phyloP scores from a whole-genome alignment of 1,140 invertebrate genomes.

The Drosophila chauvacae region DNA sequence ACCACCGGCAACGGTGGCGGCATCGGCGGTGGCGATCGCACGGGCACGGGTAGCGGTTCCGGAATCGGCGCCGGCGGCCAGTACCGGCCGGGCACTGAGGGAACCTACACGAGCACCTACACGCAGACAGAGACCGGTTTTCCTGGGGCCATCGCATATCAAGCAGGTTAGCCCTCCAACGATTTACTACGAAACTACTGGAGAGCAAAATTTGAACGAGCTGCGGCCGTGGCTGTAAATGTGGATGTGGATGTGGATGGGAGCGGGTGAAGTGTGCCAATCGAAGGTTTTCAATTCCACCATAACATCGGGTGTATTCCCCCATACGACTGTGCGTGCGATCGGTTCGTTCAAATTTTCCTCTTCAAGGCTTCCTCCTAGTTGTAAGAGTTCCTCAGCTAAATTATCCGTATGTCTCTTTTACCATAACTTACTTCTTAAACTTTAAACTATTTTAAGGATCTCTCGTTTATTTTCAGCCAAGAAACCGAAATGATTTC shows the following conservation, averaged over 20 bases:
- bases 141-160: conserved; percentile 78
- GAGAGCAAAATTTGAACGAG: conserved; percentile 72
- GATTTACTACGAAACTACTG: conserved; percentile 35
- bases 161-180: conserved; percentile 74
- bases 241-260: conserved; percentile 2
- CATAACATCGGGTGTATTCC: not conserved
- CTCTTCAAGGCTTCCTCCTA: conserved; percentile 28
- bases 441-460: conserved; percentile 43
- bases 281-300: conserved; percentile 4
- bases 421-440: conserved; percentile 26
- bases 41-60: conserved; percentile 34
- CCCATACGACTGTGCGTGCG: conserved; percentile 3
- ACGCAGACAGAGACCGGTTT: conserved; percentile 73
- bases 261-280: not conserved
- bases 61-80: conserved; percentile 35
- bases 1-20: conserved; percentile 39
- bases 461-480: conserved; percentile 47
- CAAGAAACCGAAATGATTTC: conserved; percentile 22
- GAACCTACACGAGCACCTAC: conserved; percentile 61
- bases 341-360: conserved; percentile 50
- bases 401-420: conserved; percentile 35
- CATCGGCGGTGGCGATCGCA: conserved; percentile 29
- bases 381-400: conserved; percentile 14
- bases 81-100: conserved; percentile 44
- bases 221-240: conserved; percentile 9